Base-by-base conservation (phyloP, 2,888 invertebrate species). In the Leucophenga montana region DNA sequence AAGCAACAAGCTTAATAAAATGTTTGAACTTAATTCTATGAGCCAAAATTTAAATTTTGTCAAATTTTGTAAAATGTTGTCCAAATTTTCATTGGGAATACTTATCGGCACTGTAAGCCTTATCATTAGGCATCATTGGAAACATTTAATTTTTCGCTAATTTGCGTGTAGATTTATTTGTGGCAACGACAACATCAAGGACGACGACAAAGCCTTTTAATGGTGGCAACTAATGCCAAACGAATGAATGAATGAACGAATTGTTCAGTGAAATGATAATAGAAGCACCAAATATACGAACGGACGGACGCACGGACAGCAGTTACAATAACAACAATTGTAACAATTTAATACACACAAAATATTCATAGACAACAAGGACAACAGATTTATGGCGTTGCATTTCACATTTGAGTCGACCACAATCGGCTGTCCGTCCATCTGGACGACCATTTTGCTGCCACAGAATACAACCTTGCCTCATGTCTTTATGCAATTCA, bases 131-230 rank as follows among this genome's bases (percentile, higher is more conserved):
- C 18, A 39, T 11, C 61, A 56, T 56, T 22, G 33, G 39, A 27
- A 44, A 39, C 61, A 61, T 61, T 61, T 18, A 61, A 61, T 61
- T 61, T 61, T 33, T 39, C 61, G 61, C 61, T 61, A 61, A 61
- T 61, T 61, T 61, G 61, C 61, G 39, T 61, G 61, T 44, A 20
- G 61, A 61, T 61, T 61, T 61, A 61, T 61, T 61, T 61, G 50
- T 50, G 50, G 11, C 11, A 39, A 39, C 8, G 39, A 8, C 39
- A 39, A 39, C 8, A 39, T 39, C 50, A 13, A 16, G 6, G 13
- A 50, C 13, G 13, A 50, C 13, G 50, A 18, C 16, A 50, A 50
- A n/a, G 50, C 50, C 8, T 50, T 50, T 50, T 50, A 57, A 56
- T 56, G 22, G 56, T 4, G 22, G 27, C 27, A 27, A 27, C 27